Percentiles rank a stretch among this genome's conserved stretches.
Evolutionary conservation across 2,888 invertebrate species (phyloP).

Genomic region (Coremacera marginata): DNA sequence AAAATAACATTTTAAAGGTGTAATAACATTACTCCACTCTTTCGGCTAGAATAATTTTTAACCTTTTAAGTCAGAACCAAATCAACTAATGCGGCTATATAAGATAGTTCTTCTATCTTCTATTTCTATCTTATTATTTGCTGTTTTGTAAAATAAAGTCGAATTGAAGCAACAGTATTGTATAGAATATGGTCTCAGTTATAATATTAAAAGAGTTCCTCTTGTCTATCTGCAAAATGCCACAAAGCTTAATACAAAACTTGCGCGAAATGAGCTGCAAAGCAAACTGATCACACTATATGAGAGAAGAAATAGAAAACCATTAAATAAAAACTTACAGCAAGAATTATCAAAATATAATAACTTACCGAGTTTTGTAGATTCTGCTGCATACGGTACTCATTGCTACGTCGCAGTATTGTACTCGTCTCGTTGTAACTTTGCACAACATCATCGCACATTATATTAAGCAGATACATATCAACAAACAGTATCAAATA

Average conservation of each 20-base stretch:
- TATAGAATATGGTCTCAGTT: not conserved
- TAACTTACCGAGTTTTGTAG: not conserved
- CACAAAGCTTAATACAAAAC: conserved; percentile 1
- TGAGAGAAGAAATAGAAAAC: not conserved
- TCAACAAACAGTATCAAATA: not conserved
- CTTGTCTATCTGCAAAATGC: not conserved
- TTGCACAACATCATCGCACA: not conserved
- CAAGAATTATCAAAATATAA: not conserved
- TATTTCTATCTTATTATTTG: too few species aligned
- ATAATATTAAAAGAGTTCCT: not conserved
- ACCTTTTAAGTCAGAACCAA: too few species aligned
- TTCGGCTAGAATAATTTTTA: too few species aligned
- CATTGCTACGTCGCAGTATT: not conserved
- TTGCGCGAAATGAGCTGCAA: not conserved
- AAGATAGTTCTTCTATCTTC: too few species aligned
- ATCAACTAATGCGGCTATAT: too few species aligned
- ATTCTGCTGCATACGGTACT: not conserved
- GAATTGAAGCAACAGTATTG: conserved; percentile 1
- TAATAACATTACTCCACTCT: too few species aligned
- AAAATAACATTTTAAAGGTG: too few species aligned
- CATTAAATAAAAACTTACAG: not conserved
- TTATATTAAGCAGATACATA: not conserved
- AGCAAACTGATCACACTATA: not conserved
- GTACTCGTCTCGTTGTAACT: not conserved
- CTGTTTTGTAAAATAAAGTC: not conserved